phyloP scores from a whole-genome alignment of 1,140 invertebrate genomes.

The Cyclina sinensis region DNA sequence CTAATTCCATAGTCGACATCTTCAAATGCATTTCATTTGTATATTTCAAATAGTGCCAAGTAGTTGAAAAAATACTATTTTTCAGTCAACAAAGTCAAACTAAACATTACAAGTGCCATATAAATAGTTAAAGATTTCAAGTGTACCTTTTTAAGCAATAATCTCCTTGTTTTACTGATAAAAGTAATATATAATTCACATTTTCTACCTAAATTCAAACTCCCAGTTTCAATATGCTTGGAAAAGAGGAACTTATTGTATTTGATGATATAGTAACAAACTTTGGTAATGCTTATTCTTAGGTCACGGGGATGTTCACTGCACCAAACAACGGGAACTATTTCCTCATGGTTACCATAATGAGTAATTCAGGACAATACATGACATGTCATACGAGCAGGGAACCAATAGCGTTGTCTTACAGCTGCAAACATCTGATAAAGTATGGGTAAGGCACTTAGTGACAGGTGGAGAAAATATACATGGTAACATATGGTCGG shows the following conservation, averaged over 20 bases:
- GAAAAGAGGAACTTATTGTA: neutral
- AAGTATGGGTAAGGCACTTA: slow-evolving; percentile 21
- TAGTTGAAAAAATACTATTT: too few species aligned
- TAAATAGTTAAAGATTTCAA: too few species aligned
- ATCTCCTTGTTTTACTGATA: too few species aligned
- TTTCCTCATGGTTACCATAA: slow-evolving; percentile 2
- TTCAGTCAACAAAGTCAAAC: too few species aligned
- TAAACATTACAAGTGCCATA: too few species aligned
- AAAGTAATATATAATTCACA: neutral
- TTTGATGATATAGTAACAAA: slow-evolving; percentile 44
- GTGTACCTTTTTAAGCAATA: too few species aligned
- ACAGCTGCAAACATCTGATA: neutral
- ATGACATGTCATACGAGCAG: neutral
- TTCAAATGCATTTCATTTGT: too few species aligned
- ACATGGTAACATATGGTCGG: slow-evolving; percentile 28
- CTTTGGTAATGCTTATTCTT: neutral
- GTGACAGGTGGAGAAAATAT: neutral
- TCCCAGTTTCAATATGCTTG: neutral
- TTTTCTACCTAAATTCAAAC: neutral
- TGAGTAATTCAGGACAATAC: slow-evolving; percentile 9
- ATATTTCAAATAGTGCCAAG: too few species aligned
- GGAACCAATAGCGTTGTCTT: slow-evolving; percentile 37
- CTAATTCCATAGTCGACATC: too few species aligned
- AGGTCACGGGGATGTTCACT: slow-evolving; percentile 25
- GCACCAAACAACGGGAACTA: slow-evolving; percentile 26